Evolutionary conservation across 2,888 invertebrate genomes (phyloP).

Genomic region (Leucophenga maculata): DNA sequence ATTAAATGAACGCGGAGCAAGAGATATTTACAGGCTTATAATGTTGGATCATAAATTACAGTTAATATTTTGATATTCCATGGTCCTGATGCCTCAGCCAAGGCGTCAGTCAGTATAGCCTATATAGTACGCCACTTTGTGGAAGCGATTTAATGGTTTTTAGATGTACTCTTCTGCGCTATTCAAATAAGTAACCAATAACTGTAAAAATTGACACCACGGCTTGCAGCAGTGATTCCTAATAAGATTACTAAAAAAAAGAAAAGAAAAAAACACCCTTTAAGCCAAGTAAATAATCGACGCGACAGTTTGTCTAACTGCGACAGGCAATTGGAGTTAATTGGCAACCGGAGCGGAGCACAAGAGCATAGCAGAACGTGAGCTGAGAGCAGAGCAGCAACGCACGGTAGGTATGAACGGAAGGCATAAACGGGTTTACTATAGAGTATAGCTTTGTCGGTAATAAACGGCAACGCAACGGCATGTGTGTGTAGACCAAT

Average conservation of each 20-base stretch:
- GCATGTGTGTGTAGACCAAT: constrained; percentile 48
- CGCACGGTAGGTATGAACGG: not conserved
- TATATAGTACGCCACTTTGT: too few species aligned
- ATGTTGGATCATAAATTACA: too few species aligned
- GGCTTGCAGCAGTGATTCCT: not conserved
- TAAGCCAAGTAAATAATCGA: constrained; percentile 31
- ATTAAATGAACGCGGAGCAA: too few species aligned
- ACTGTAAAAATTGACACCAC: not conserved
- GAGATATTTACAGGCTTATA: too few species aligned
- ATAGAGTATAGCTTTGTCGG: not conserved
- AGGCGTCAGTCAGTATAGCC: too few species aligned
- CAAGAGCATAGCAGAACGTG: constrained; percentile 12
- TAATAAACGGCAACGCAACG: constrained; percentile 11
- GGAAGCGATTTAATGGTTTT: too few species aligned
- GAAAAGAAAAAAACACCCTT: not conserved
- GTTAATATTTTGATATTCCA: too few species aligned
- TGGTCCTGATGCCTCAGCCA: too few species aligned
- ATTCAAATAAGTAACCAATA: too few species aligned
- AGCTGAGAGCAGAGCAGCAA: constrained; percentile 3
- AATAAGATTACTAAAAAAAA: not conserved
- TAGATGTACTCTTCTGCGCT: too few species aligned
- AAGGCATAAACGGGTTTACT: too few species aligned
- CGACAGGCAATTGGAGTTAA: constrained; percentile 52
- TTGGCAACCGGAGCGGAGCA: constrained; percentile 39
- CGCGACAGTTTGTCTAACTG: constrained; percentile 55